Conservation (phyloP, 2,888 invertebrate species). For the Adineta ricciae region DNA sequence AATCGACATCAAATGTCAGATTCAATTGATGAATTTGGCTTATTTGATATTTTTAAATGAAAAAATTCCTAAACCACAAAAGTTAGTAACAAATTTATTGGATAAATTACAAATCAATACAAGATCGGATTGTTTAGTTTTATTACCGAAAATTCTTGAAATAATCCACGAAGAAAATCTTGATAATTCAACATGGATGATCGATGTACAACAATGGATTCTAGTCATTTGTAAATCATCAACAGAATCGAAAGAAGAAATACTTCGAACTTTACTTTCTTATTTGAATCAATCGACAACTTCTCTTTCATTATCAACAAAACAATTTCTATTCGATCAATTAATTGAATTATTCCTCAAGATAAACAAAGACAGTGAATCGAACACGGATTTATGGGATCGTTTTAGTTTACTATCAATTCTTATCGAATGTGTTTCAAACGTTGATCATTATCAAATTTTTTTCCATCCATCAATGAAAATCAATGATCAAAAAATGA, state of each 20-base stretch:
- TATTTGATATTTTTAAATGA: constrained; percentile 4
- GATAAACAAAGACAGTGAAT: not conserved
- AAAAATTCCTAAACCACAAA: not conserved
- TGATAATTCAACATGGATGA: not conserved
- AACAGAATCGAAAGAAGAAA: not conserved
- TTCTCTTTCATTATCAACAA: not conserved
- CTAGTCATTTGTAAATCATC: not conserved
- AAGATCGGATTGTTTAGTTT: not conserved
- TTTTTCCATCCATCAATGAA: not conserved
- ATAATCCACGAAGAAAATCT: not conserved
- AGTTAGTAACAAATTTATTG: not conserved
- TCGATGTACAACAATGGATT: not conserved
- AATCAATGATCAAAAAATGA: not conserved
- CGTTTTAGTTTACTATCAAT: not conserved
- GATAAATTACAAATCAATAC: not conserved
- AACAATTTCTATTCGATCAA: not conserved
- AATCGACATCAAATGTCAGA: not conserved
- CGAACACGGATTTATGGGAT: not conserved
- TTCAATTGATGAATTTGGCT: not conserved
- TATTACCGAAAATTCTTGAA: not conserved
- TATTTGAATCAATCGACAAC: not conserved
- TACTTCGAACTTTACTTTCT: not conserved
- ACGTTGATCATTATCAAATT: not conserved
- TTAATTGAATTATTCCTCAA: not conserved
- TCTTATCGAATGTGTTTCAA: not conserved